Evolutionary conservation across 2,113 vertebrate genomes (phyloP), one percentile per base, ranked within the genome.

Genomic region (Amia ocellicauda): DNA sequence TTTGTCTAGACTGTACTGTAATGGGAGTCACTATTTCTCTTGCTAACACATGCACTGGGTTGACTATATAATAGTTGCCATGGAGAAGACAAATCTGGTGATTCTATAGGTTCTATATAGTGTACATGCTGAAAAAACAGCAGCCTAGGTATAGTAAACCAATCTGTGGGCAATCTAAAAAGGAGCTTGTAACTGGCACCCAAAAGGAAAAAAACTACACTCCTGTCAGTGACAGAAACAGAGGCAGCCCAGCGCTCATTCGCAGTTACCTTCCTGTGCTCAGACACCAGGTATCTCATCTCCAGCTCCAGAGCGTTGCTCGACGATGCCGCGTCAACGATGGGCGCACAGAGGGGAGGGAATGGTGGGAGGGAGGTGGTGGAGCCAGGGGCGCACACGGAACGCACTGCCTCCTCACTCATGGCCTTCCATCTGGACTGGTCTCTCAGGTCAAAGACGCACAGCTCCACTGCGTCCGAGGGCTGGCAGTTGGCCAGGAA

Each of bases 381-480:
- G 36, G 91, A 83, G 62, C 93, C 93, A 0, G 89, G 90, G 31
- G 84, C 81, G 64, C 95, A 98, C 0, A 98, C 93, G 1, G 97
- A 97, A 77, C 88, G 90, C 66, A 99, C 84, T 29, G 95, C 96
- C 74, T 98, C 95, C 69, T 81, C 88, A 26, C 94, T 98, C 97
- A 99, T 99, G 8, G 93, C 88, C 74, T 99, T 99, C 97, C 97
- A 99, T 59, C 83, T 91, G 17, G 95, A 96, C 69, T 88, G 92
- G 77, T 98, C 88, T 51, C 85, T 84, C 57, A 99, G 80, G 78
- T 98, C 93, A 86, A 98, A 98, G 50, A 91, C 69, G 68, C 93
- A 98, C 14, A 91, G 63, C 69, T 95, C 94, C 64, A 98, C 92
- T 0, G 90, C 86, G 0, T 96, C 93, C 3, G 93, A 92, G 2